Base-by-base conservation (phyloP, 1,140 invertebrate genomes). In the Kradibia gibbosae region DNA sequence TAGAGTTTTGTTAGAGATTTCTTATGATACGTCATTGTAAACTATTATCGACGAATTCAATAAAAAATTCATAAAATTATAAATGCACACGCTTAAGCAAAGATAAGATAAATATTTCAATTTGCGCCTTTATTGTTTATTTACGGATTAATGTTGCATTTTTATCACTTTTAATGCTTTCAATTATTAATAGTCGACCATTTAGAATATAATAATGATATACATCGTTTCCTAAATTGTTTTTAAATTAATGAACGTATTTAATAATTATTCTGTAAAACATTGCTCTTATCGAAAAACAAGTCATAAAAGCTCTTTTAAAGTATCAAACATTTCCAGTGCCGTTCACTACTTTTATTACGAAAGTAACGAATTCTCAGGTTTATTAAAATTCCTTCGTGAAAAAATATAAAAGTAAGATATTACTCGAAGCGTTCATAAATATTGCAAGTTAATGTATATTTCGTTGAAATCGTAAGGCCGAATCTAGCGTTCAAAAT, bases 61-160 rank as follows among this genome's bases (percentile, higher is more conserved):
- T 60, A 11, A 28, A 55, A 55, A n/a, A 4, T 55, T n/a, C 22
- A 55, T n/a, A n/a, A 55, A 60, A 31, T 60, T 60, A 60, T 60
- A 31, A 60, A 60, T 60, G 31, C 15, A 10, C 25, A 60, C 13
- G n/a, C 25, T 60, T 17, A 67, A 65, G 5, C n/a, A 39, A 39
- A 67, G 62, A 67, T 39, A 67, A 67, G 34, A 67, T 36, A 22
- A 67, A 67, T 67, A 22, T 67, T 67, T 67, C 36, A n/a, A 67
- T 67, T n/a, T 39, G 28, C 22, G 20, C 4, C 34, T 39, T 67
- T n/a, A n/a, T n/a, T 39, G 4, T 39, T 39, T 39, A 53, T 53
- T 53, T 17, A 17, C 50, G 0, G 17, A 67, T n/a, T 67, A 39
- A 39, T n/a, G 39, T 67, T 31, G 1, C 36, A 39, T 15, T 10